Evolutionary conservation across 1,140 invertebrate species (phyloP).

Genomic region (Penaeus chinensis): DNA sequence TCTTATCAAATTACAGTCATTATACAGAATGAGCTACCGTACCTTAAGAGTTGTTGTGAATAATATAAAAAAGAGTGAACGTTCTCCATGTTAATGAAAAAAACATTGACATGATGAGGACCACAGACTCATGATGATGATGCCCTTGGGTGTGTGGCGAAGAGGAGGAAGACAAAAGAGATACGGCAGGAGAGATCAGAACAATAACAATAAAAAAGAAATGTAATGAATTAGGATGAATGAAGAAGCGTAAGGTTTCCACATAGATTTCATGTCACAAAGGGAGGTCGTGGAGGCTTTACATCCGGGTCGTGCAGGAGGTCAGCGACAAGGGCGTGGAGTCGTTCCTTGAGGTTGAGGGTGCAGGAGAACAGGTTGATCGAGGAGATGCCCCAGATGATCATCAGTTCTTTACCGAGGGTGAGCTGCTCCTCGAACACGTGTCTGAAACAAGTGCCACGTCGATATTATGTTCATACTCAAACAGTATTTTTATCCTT

Average conservation of each 20-base stretch:
- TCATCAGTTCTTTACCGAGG: not conserved
- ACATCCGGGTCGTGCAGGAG: conserved; percentile 25
- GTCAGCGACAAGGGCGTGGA: conserved; percentile 21
- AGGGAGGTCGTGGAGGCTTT: not conserved
- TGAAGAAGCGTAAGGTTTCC: too few relatives aligned
- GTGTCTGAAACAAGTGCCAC: not conserved
- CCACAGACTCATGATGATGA: too few relatives aligned
- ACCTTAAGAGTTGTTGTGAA: too few relatives aligned
- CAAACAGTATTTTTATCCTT: not conserved
- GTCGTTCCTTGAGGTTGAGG: not conserved
- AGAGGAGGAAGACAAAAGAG: too few relatives aligned
- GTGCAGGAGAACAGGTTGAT: conserved; percentile 19
- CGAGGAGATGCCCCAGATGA: conserved; percentile 34
- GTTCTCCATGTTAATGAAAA: too few relatives aligned
- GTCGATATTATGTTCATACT: not conserved
- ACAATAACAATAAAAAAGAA: not conserved
- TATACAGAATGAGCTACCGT: too few relatives aligned
- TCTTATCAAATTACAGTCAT: too few relatives aligned
- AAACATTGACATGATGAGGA: too few relatives aligned
- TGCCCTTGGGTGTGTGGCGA: too few relatives aligned
- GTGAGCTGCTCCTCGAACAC: conserved; percentile 7
- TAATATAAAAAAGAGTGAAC: too few relatives aligned
- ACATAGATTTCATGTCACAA: not conserved
- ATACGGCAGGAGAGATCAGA: too few relatives aligned
- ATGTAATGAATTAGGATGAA: not conserved